A percentile compares a stretch with the other conserved stretches of the same genome.
These are phyloP conservation scores for Pholis gunnellus DNA, from an alignment of 2,113 vertebrate genomes.

Conservation along the genomic window DNA sequence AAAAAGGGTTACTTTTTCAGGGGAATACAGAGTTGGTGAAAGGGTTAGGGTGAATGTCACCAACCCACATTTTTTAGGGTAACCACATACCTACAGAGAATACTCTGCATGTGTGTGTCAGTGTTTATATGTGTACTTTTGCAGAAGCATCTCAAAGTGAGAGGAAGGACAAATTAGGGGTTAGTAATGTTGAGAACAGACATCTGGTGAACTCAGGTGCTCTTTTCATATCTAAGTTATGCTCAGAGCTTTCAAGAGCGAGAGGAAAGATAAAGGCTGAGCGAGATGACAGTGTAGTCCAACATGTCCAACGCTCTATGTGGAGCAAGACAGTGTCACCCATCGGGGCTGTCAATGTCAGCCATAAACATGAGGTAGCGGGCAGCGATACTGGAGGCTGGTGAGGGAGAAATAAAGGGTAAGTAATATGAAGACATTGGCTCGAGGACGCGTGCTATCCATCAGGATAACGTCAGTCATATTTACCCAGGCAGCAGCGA, in stretches of 20 bases:
- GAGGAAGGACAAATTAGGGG: constrained; percentile 51
- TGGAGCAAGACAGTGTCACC: constrained; percentile 38
- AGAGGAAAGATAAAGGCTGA: constrained; percentile 47
- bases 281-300: constrained; percentile 18
- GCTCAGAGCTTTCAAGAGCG: constrained; percentile 31
- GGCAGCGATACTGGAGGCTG: constrained; percentile 7
- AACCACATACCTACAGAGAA: constrained; percentile 16
- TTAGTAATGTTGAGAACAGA: constrained; percentile 54
- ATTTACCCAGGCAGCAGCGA: constrained; percentile 19
- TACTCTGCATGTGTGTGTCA: constrained; percentile 3
- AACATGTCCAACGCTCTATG: constrained; percentile 11
- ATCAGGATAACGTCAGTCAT: constrained; percentile 59
- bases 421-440: constrained; percentile 55
- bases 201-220: constrained; percentile 48
- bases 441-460: constrained; percentile 41
- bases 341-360: constrained; percentile 32
- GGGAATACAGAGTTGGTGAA: constrained; percentile 26
- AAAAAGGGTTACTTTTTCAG: constrained; percentile 8
- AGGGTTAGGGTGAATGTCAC: constrained; percentile 24
- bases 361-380: constrained; percentile 46
- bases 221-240: constrained; percentile 56
- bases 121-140: not conserved
- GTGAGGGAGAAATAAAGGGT: constrained; percentile 41
- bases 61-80: constrained; percentile 52
- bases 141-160: constrained; percentile 34